Base-by-base conservation (phyloP, 2,797 vertebrate genomes). In the Manis javanica region DNA sequence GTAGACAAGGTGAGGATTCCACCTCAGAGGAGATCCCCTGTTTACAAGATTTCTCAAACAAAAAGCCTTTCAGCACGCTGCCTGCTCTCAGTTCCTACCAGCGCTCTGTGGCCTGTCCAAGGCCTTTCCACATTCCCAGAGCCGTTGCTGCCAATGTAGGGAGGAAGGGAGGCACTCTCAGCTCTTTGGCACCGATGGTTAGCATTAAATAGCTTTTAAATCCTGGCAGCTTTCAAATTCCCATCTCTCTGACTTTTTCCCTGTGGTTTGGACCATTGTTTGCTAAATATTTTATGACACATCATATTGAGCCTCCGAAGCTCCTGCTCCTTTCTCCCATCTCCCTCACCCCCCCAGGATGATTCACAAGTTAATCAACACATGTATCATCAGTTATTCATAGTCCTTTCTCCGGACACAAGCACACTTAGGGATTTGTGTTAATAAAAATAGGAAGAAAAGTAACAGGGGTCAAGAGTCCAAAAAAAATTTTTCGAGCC, bases 201-300 rank as follows among this genome's bases (percentile, higher is more conserved):
- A 96, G 87, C 87, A 83, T 97, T 96, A 96, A 97, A 97, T 88
- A 97, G 97, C 96, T 98, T 98, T 98, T 97, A 97, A 97, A 90
- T 93, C 72, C 97, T 98, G 96, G 97, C 98, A 97, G 66, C 96
- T 91, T 87, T 79, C 81, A 69, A 31, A 96, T 96, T 96, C 95
- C 95, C 97, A 79, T 96, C 95, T 95, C 94, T 74, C 79, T 19
- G 88, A 82, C 74, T 96, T 91, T 92, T 95, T 97, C 97, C 96
- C 96, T 97, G 97, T 87, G 97, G 97, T 87, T 97, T 98, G 97
- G 97, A 97, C 10, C 46, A 93, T 77, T 95, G 90, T 95, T 97
- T 93, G 96, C 95, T 97, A 98, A 96, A 97, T 97, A 96, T 95
- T 97, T 97, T 93, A 97, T 55, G n/a, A 96, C 97, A 97, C 97